Base-by-base conservation (phyloP, 2,113 vertebrate species). In the Campylomormyrus tamandua region DNA sequence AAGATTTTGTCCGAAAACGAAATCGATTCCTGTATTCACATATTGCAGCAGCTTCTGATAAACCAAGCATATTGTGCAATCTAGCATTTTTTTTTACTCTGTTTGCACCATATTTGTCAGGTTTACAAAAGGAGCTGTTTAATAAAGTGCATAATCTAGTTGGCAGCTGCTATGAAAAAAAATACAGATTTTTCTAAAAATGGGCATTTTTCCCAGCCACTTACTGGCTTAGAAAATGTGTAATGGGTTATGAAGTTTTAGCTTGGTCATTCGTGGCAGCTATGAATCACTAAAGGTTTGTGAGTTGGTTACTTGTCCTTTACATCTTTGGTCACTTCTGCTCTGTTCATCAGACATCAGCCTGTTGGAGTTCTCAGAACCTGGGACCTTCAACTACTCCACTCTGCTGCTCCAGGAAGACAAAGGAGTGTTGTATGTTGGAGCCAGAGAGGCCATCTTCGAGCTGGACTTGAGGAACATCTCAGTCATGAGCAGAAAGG, bases 401-500 rank as follows among this genome's bases (percentile, higher is more conserved):
- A 94, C 94, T 0, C 93, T 96, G 92, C 92, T 97, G 42, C 91
- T 96, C 91, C 93, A 93, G 53, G 95, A 96, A 39, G 95, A 96
- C 90, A 89, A 94, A 1, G 91, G 94, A 2, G 74, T 93, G 58
- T 88, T 96, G 91, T 94, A 97, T 90, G 92, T 95, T 56, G 96
- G 97, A 15, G 96, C 96, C n/a, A 95, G 96, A 92, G 94, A 96
- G 90, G 94, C 95, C 70, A 52, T 96, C 24, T 96, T 95, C 35
- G 95, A 94, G 45, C 93, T 96, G 91, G 94, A 96, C 91, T 91
- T 96, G 88, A 92, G 93, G 42, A 87, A 95, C 90, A 90, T 97
- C 88, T 94, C 95, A 13, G 88, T 90, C 91, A 93, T 89, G 90
- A 92, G 94, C 90, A 90, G 93, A n/a, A 92, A 56, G 89, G 95